Percentiles rank a stretch among this genome's conserved stretches.
Evolutionary conservation across 2,113 vertebrate genomes (phyloP).

Genomic region (Pseudonaja textilis): DNA sequence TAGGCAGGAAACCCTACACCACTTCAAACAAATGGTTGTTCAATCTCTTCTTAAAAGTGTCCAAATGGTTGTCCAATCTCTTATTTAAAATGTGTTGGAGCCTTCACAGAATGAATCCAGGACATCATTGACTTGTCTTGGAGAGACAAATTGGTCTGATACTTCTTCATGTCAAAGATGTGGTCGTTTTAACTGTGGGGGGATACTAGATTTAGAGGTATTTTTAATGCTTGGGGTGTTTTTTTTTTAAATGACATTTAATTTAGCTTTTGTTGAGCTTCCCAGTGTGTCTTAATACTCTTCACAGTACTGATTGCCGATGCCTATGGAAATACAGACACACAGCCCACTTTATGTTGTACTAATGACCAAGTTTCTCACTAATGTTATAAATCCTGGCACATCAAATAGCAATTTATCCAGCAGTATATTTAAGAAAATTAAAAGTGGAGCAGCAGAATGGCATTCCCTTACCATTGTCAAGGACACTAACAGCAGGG

Average conservation of each 20-base stretch:
- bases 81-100: too few species aligned
- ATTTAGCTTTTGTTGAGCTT: background rate
- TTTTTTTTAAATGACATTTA: background rate
- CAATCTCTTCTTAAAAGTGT: too few species aligned
- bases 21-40: too few species aligned
- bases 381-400: background rate
- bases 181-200: background rate
- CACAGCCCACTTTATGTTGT: background rate
- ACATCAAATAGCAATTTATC: background rate
- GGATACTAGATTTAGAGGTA: background rate
- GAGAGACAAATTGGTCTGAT: background rate
- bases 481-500: slow-evolving; percentile 39
- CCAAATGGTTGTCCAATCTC: too few species aligned
- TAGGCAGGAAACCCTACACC: too few species aligned
- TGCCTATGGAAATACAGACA: background rate
- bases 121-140: background rate
- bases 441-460: slow-evolving; percentile 46
- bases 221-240: background rate
- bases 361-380: background rate
- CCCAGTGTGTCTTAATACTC: background rate
- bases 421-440: slow-evolving; percentile 34
- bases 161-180: background rate
- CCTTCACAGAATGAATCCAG: background rate
- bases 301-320: accelerated
- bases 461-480: slow-evolving; percentile 34